phyloP scores from a whole-genome alignment of 2,797 vertebrate genomes.

The Crypturellus tataupa region DNA sequence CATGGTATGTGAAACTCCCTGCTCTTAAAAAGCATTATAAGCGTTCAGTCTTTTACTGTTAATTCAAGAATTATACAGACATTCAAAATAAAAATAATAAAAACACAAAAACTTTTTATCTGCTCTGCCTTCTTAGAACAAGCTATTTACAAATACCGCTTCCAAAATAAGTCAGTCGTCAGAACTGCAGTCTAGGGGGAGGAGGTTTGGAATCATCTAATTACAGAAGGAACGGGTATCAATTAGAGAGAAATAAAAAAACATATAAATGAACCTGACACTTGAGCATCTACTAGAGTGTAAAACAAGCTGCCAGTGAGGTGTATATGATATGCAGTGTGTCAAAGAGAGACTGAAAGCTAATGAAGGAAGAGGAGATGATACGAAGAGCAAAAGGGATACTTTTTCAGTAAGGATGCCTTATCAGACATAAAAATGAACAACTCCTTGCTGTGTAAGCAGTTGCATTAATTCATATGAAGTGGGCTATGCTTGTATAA shows the following conservation, averaged over 20 bases:
- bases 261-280: background rate
- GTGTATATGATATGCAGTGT: background rate
- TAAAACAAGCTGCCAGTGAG: background rate
- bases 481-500: background rate
- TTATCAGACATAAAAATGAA: background rate
- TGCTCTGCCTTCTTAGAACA: background rate
- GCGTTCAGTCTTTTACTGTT: background rate
- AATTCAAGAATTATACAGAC: background rate
- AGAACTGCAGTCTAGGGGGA: background rate
- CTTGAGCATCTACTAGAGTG: background rate
- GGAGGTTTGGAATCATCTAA: background rate
- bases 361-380: background rate
- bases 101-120: background rate
- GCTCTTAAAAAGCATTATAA: background rate
- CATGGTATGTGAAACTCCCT: fast-evolving
- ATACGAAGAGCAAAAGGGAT: background rate
- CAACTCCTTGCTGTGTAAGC: background rate
- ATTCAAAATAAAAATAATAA: background rate
- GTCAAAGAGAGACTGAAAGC: background rate
- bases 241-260: background rate
- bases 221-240: background rate
- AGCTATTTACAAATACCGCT: background rate
- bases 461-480: background rate
- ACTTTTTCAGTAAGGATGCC: background rate
- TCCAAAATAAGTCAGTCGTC: background rate